phyloP scores from a whole-genome alignment of 2,888 invertebrate genomes.

The Eristalis arbustorum region DNA sequence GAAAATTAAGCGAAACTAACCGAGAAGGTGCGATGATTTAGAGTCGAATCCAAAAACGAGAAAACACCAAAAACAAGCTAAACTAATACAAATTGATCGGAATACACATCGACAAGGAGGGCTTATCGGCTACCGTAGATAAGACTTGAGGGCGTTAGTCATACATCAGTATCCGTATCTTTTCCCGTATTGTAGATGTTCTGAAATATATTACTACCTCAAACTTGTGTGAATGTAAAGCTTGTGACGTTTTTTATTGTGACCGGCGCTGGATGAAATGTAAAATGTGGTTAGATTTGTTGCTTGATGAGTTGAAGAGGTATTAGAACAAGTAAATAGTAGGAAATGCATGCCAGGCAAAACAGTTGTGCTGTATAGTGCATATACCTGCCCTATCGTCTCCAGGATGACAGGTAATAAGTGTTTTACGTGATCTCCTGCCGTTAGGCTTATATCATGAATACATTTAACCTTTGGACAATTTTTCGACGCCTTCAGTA shows the following conservation, averaged over 20 bases:
- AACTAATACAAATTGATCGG: background rate
- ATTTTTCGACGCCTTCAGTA: too few species aligned
- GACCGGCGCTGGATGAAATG: background rate
- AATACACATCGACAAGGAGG: background rate
- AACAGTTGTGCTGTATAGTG: too few species aligned
- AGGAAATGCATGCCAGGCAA: too few species aligned
- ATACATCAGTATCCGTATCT: background rate
- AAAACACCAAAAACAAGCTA: background rate
- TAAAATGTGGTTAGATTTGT: too few species aligned
- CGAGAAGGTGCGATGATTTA: too few species aligned
- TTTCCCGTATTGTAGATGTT: background rate
- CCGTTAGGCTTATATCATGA: too few species aligned
- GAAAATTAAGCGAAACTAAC: slow-evolving; percentile 74
- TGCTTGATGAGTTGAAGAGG: too few species aligned
- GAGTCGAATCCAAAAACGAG: background rate
- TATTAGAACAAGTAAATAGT: too few species aligned
- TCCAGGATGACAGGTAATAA: too few species aligned
- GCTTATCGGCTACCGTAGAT: background rate
- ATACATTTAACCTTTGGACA: too few species aligned
- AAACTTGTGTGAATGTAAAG: background rate
- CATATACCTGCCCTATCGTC: too few species aligned
- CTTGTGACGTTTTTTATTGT: background rate
- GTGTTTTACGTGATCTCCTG: too few species aligned
- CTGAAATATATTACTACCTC: background rate
- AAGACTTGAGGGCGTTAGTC: background rate